A percentile compares a stretch with the other conserved stretches of the same genome.
Conservation (phyloP, 2,888 invertebrate species). For the Physocephala rufipes region DNA sequence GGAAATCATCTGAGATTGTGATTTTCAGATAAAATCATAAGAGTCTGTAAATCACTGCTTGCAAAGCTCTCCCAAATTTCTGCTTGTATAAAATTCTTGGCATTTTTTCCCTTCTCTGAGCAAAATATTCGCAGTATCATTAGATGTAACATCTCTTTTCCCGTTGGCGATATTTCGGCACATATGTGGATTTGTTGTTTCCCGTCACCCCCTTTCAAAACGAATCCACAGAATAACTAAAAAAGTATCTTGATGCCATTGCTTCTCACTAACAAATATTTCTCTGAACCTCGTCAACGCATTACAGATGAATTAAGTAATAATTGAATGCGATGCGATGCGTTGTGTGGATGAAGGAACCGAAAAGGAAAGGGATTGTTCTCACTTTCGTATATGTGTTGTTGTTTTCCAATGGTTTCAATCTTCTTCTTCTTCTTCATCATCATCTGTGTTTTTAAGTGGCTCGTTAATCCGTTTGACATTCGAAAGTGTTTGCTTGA, state of each 20-base stretch:
- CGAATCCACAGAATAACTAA: too few species aligned
- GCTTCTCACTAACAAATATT: conserved; percentile 46
- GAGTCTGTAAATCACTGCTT: too few species aligned
- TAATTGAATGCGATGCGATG: conserved; percentile 57
- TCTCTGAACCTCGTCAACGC: conserved; percentile 57
- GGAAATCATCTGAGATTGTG: too few species aligned
- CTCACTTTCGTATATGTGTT: conserved; percentile 8
- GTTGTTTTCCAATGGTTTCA: not conserved
- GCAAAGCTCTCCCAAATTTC: too few species aligned
- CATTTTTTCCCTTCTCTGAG: too few species aligned
- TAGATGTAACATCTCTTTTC: not conserved
- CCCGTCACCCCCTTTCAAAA: too few species aligned
- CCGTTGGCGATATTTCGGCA: not conserved
- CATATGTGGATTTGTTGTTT: conserved; percentile 1
- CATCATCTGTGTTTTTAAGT: not conserved
- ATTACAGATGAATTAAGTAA: conserved; percentile 61
- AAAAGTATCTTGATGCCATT: conserved; percentile 13
- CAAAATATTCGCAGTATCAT: too few species aligned
- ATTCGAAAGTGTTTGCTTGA: conserved; percentile 25
- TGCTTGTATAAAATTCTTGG: too few species aligned
- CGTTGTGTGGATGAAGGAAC: not conserved
- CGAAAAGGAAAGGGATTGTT: conserved; percentile 9
- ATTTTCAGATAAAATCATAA: too few species aligned
- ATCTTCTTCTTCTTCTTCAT: not conserved
- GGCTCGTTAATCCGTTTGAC: conserved; percentile 23